Evolutionary conservation across 2,888 invertebrate genomes (phyloP), one percentile per base, ranked within the genome.

Genomic region (Netelia inedita): DNA sequence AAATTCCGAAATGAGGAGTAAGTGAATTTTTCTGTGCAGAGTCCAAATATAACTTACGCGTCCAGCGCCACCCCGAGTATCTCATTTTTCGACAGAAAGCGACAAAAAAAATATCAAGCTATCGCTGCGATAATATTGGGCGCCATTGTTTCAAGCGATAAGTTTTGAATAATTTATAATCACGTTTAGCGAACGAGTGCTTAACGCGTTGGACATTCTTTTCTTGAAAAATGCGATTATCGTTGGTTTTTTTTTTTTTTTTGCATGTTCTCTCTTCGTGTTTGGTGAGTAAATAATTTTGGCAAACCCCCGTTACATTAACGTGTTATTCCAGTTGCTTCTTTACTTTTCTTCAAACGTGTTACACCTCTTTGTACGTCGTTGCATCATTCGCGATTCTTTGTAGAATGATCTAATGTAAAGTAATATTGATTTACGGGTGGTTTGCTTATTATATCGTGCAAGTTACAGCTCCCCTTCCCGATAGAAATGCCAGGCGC

Each of bases 401-500:
- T 66, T 85, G 79, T 75, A 72, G 65, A 75, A 82, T 74, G 74
- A 75, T 74, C 82, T 85, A 82, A 72, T 75, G 65, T 85, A 79
- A 69, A 85, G 81, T 84, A 78, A 84, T 78, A 75, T 80, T 72
- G 63, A 43, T 72, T 78, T 66, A 61, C 66, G 69, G 84, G 74
- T 63, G 63, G 41, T 80, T 86, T 66, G 79, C 80, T 82, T 80
- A 79, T 82, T 82, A 85, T 87, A 87, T 83, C 81, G 87, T 87
- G 86, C 88, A 87, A 79, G 46, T 82, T 89, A 90, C 87, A 90
- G 90, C 89, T 91, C 90, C 88, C 91, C 89, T 89, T 88, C 88
- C 88, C 89, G 88, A 90, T 90, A 88, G 88, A 92, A 92, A 92
- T 92, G 91, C 91, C 90, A 89, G 85, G 88, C 89, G 88, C 88